These are phyloP conservation scores for Steinernema carpocapsae DNA, from an alignment of 2,888 invertebrate genomes.

Conservation along the genomic window DNA sequence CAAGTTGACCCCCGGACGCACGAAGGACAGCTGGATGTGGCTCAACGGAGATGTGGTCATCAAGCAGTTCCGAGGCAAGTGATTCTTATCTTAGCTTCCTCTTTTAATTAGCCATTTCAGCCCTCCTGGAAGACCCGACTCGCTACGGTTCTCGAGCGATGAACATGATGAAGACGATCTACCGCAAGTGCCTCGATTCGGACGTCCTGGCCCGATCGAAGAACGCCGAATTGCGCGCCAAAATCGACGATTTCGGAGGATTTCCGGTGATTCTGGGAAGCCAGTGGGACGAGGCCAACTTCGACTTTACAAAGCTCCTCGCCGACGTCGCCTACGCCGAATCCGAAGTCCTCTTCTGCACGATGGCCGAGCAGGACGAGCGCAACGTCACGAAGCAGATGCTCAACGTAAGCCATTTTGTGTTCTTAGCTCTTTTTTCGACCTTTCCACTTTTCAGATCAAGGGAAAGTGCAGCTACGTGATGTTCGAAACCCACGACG, in stretches of 20 bases:
- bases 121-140: neutral
- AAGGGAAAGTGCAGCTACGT: neutral
- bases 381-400: conserved; percentile 28
- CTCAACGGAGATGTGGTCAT: too few relatives aligned
- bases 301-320: conserved; percentile 35
- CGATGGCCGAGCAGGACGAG: conserved; percentile 34
- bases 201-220: conserved; percentile 10
- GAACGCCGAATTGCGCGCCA: conserved; percentile 35
- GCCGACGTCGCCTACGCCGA: conserved; percentile 29
- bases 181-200: conserved; percentile 39
- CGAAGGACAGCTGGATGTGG: too few relatives aligned
- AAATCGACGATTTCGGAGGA: neutral
- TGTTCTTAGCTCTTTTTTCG: neutral
- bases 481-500: neutral
- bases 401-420: neutral
- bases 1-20: too few relatives aligned
- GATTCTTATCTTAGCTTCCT: too few relatives aligned
- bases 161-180: conserved; percentile 40
- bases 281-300: conserved; percentile 33
- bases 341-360: conserved; percentile 38
- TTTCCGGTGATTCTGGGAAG: conserved; percentile 7
- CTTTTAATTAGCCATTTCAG: too few relatives aligned
- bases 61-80: too few relatives aligned
- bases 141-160: conserved; percentile 34
- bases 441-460: neutral